Evolutionary conservation across 37 sponge, comb jelly and placozoan genomes (phyloP).

Genomic region (Ephydatia muelleri): DNA sequence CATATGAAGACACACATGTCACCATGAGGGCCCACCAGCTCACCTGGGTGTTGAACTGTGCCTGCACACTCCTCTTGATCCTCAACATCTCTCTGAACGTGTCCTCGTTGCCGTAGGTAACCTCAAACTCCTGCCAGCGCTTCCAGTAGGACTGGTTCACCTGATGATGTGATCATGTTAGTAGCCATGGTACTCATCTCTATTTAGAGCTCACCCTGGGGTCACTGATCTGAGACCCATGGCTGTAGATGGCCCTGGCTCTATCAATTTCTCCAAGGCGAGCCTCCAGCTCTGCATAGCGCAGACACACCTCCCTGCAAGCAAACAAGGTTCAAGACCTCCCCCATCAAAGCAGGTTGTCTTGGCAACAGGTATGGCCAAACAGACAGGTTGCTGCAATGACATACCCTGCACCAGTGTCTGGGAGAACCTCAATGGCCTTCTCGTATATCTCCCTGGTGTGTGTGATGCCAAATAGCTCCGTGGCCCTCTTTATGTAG

Average conservation of each 20-base stretch:
- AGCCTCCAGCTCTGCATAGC: conserved; percentile 92
- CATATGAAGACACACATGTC: not conserved
- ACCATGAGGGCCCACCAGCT: not conserved
- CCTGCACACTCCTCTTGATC: conserved; percentile 97
- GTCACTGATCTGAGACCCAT: conserved; percentile 95
- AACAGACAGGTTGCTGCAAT: not conserved
- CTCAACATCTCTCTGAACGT: conserved; percentile 99
- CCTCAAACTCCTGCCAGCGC: conserved; percentile 98
- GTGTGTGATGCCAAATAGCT: conserved; percentile 89
- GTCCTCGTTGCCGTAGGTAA: conserved; percentile 97
- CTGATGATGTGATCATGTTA: conserved; percentile 14
- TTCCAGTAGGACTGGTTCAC: conserved; percentile 81
- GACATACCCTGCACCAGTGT: conserved; percentile 72
- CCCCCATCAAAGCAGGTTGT: not conserved
- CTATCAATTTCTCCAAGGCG: conserved; percentile 97
- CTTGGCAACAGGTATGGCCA: not conserved
- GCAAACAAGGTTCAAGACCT: not conserved
- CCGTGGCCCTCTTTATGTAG: conserved; percentile 93
- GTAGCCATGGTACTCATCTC: not conserved
- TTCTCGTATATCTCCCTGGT: conserved; percentile 98
- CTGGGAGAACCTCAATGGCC: conserved; percentile 90
- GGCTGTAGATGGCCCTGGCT: conserved; percentile 87
- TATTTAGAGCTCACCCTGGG: conserved; percentile 68
- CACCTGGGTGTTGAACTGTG: conserved; percentile 94
- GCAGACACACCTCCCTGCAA: conserved; percentile 86